phyloP scores from a whole-genome alignment of 1,140 invertebrate species.

The Ganaspis sp. region DNA sequence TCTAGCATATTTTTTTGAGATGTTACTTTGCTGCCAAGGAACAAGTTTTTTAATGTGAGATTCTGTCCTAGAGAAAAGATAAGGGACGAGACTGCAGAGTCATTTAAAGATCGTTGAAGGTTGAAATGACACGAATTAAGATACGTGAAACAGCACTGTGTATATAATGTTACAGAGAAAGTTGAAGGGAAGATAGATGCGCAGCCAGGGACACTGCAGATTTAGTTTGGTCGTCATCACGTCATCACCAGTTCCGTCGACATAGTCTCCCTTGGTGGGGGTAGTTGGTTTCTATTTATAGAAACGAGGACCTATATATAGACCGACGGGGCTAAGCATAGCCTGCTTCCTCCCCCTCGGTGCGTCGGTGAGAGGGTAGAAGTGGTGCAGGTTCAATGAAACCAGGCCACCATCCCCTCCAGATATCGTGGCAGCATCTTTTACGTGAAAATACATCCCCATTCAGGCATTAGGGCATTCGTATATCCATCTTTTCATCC shows the following conservation, averaged over 20 bases:
- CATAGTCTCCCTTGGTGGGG: conserved; percentile 26
- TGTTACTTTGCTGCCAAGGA: no score
- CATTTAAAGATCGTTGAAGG: no score
- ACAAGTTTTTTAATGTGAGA: no score
- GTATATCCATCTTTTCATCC: conserved; percentile 33
- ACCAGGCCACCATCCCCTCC: conserved; percentile 65
- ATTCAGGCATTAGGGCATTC: conserved; percentile 60
- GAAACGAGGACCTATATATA: conserved; percentile 72
- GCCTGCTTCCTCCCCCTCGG: conserved; percentile 52
- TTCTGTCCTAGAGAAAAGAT: no score
- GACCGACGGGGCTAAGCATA: conserved; percentile 70
- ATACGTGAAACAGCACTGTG: neutral
- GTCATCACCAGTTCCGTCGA: conserved; percentile 34
- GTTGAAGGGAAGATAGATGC: neutral
- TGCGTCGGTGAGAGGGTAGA: conserved; percentile 44
- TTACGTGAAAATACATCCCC: conserved; percentile 63
- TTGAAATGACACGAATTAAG: neutral
- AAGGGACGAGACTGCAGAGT: neutral
- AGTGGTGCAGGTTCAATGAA: conserved; percentile 71
- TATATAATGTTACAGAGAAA: neutral
- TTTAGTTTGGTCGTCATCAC: no score
- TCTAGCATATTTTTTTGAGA: no score
- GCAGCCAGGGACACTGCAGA: neutral
- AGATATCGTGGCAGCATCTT: conserved; percentile 40
- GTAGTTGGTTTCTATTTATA: conserved; percentile 72